Evolutionary conservation across 2,113 vertebrate species (phyloP), one percentile per base, ranked within the genome.

Genomic region (Panthera tigris): DNA sequence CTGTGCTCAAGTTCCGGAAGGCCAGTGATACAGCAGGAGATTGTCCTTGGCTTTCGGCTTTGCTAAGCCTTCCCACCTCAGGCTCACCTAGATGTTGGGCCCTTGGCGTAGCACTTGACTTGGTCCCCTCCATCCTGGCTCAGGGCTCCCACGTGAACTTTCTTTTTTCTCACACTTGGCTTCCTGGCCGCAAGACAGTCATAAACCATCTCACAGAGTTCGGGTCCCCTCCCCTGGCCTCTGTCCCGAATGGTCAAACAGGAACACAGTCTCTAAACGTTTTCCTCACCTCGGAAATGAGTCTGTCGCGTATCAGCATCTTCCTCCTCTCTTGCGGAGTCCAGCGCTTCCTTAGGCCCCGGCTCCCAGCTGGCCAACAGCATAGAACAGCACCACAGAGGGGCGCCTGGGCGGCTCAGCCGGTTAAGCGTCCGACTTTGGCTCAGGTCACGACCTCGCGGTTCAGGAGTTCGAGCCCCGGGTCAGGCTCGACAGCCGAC

Each of bases 21-120:
- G 15, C 14, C 41, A 48, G 73, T 16, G 73, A 76, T 41, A 45
- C 39, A 76, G 41, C 25, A 29, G 73, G 41, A 76, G 73, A 76
- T 29, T 4, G 7, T 16, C 74, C 74, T 29, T 78, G 27, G 41
- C 16, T 78, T 78, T 27, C 18, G 57, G 27, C 36, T 36, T 19
- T 27, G 19, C 39, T 82, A 1, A 21, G 57, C 57, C 57, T 29
- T 57, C 78, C 13, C 2, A 10, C 68, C 61, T 45, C 25, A 12
- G 7, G 36, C 16, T 69, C 61, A 23, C 9, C 11, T 4, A 7
- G 27, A 65, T 19, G 36, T 48, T 29, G n/a, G 50, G 23, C 6
- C 36, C 68, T 33, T 6, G 8, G 15, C 14, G 2, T 4, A 33
- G 16, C 2, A 1, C 1, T 3, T 48, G 31, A 14, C 10, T 82